Percentiles rank a stretch among this genome's conserved stretches.
phyloP scores from a whole-genome alignment of 1,140 invertebrate species.

The Berghia stephanieae region DNA sequence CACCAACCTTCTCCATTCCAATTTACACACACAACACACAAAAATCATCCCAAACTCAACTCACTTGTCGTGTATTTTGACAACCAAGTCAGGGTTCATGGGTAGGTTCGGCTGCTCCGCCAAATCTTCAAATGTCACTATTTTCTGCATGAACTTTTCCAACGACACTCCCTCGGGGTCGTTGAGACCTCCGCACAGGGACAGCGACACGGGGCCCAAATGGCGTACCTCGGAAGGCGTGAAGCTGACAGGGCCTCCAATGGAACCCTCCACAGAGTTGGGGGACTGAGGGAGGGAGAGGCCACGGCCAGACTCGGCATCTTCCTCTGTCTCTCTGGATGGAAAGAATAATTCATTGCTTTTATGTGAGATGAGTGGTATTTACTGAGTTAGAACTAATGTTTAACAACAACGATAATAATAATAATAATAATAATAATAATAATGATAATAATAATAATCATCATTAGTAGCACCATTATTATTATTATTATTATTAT shows the following conservation, averaged over 20 bases:
- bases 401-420: too few species aligned
- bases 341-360: too few species aligned
- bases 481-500: too few species aligned
- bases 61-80: constrained; percentile 86
- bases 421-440: too few species aligned
- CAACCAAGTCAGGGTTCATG: constrained; percentile 85
- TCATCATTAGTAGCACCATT: too few species aligned
- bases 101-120: constrained; percentile 77
- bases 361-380: too few species aligned
- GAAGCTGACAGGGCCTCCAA: constrained; percentile 57
- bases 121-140: constrained; percentile 86
- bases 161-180: constrained; percentile 68
- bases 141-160: constrained; percentile 78
- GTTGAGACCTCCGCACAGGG: constrained; percentile 81
- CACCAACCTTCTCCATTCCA: not conserved
- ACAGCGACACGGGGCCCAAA: constrained; percentile 69
- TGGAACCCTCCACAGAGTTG: constrained; percentile 83
- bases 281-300: constrained; percentile 93
- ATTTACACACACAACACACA: not conserved
- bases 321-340: constrained; percentile 77
- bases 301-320: constrained; percentile 94
- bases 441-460: too few species aligned
- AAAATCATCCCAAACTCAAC: constrained; percentile 30
- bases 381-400: too few species aligned
- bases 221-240: constrained; percentile 65